Conservation (phyloP, 2,888 invertebrate genomes). For the Drosophila pseudotalamancana region DNA sequence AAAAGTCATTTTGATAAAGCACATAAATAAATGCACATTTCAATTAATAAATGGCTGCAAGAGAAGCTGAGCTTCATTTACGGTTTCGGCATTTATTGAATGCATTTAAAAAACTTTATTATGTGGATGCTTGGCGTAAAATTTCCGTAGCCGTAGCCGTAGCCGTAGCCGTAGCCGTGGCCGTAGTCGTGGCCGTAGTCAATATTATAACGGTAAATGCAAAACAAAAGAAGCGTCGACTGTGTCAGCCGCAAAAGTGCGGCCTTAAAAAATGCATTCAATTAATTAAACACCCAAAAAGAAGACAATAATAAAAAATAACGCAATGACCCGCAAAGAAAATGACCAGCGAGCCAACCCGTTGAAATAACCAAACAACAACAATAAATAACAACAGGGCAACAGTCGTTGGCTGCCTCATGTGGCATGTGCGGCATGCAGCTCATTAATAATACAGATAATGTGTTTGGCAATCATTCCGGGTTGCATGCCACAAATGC, state of each 20-base stretch:
- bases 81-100: slow-evolving; percentile 23
- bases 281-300: slow-evolving; percentile 76
- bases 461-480: slow-evolving; percentile 74
- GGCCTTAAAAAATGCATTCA: slow-evolving; percentile 71
- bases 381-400: slow-evolving; percentile 7
- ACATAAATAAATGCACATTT: slow-evolving; percentile 31
- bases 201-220: slow-evolving; percentile 61
- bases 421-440: slow-evolving; percentile 65
- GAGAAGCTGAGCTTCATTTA: slow-evolving; percentile 23
- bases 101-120: slow-evolving; percentile 18
- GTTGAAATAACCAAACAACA: slow-evolving; percentile 11
- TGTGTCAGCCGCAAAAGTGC: slow-evolving; percentile 53
- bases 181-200: slow-evolving; percentile 41
- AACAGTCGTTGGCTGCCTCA: slow-evolving; percentile 14
- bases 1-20: neutral
- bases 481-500: slow-evolving; percentile 64
- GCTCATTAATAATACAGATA: slow-evolving; percentile 75
- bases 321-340: slow-evolving; percentile 35
- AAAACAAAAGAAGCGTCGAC: slow-evolving; percentile 38
- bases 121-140: neutral
- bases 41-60: slow-evolving; percentile 53
- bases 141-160: slow-evolving; percentile 12
- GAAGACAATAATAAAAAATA: slow-evolving; percentile 53
- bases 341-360: slow-evolving; percentile 14
- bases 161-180: neutral